Evolutionary conservation across 1,140 invertebrate genomes (phyloP), one percentile per base, ranked within the genome.

Genomic region (Ceratosolen solmsi): DNA sequence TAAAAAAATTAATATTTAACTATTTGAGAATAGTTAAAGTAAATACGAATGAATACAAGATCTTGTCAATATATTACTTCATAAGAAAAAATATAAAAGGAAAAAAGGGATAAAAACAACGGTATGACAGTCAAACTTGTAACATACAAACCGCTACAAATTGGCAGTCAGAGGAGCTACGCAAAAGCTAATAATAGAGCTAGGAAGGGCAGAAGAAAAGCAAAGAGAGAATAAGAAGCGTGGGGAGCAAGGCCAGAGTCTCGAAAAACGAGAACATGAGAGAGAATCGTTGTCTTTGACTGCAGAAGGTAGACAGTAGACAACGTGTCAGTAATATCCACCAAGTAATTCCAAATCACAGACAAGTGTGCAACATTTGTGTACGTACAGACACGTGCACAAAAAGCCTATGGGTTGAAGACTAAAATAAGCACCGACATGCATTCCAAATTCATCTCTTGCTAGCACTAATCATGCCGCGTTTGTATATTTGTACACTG

Each of bases 101-200:
- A 46, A 5, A 13, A 46, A 46, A 46, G 41, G 41, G n/a, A n/a
- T n/a, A n/a, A n/a, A n/a, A n/a, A n/a, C n/a, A n/a, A n/a, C n/a
- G n/a, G n/a, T n/a, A n/a, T n/a, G n/a, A n/a, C n/a, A n/a, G n/a
- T n/a, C n/a, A n/a, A n/a, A n/a, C n/a, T n/a, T n/a, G 41, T 46
- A 46, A 46, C 41, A 46, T 46, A 46, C 5, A 13, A 46, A 13
- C 41, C 41, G 41, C 41, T 3, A 79, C n/a, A 70, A 41, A 54
- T 46, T 27, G 60, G n/a, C 41, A 77, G 22, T 27, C 8, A 20
- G 15, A 15, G 33, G 36, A 77, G 49, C 41, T 72, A 74, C 9
- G 38, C 9, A 25, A 15, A 70, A 30, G 65, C 78, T 72, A 79
- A 79, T 54, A 79, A 79, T 79, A 79, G 65, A 60, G 38, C 68